A percentile compares a stretch with the other conserved stretches of the same genome.
Evolutionary conservation across 2,888 invertebrate species (phyloP).

Genomic region (Andrena minutula): DNA sequence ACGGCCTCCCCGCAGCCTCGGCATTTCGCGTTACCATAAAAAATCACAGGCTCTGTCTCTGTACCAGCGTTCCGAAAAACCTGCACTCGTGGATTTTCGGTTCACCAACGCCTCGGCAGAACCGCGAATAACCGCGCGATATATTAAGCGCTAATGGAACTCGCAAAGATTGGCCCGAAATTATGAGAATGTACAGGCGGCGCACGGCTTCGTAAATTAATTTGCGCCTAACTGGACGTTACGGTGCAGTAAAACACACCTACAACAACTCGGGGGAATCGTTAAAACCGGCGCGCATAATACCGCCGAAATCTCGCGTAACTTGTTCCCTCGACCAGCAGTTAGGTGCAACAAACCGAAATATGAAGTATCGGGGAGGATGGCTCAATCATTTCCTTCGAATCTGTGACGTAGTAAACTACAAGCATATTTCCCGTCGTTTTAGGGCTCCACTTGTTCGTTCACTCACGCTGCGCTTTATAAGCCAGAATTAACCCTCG

Average conservation of each 20-base stretch:
- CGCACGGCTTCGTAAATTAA: constrained; percentile 46
- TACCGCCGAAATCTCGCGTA: constrained; percentile 35
- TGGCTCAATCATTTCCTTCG: background rate
- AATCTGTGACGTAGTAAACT: background rate
- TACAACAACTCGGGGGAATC: constrained; percentile 36
- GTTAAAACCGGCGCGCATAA: constrained; percentile 41
- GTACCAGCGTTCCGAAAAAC: background rate
- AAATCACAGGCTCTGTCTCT: background rate
- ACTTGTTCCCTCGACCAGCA: constrained; percentile 1
- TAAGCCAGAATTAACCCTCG: too few relatives aligned
- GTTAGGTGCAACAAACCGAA: background rate
- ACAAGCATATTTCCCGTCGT: too few relatives aligned
- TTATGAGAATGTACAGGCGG: constrained; percentile 39
- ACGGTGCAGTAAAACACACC: constrained; percentile 36
- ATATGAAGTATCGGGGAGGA: background rate
- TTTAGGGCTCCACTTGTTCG: too few relatives aligned
- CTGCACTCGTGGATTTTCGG: background rate
- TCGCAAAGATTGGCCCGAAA: constrained; percentile 40
- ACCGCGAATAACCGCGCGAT: constrained; percentile 22
- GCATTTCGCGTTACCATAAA: background rate
- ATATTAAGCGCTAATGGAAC: constrained; percentile 5
- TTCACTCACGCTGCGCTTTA: too few relatives aligned
- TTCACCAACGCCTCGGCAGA: background rate
- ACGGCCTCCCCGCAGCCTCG: constrained; percentile 9
- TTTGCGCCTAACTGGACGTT: constrained; percentile 49